Conservation (phyloP, 2,888 invertebrate species). For the Trachelus stipa region DNA sequence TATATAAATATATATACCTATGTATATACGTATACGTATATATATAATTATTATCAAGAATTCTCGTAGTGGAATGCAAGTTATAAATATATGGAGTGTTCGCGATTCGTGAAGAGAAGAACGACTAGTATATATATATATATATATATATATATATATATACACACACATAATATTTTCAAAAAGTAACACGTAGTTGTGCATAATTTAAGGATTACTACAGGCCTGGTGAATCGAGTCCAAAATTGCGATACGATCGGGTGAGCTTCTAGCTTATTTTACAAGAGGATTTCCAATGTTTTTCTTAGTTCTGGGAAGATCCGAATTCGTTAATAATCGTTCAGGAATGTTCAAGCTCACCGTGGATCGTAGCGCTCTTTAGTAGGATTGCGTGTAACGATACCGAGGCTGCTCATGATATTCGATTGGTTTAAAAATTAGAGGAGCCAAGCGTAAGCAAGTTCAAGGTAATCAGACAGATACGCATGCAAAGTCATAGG, state of each 20-base stretch:
- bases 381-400: not conserved
- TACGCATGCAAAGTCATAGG: not conserved
- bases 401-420: not conserved
- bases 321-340: not conserved
- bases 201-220: not conserved
- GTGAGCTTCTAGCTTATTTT: not conserved
- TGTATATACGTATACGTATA: conserved; percentile 39
- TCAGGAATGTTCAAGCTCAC: not conserved
- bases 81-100: conserved; percentile 31
- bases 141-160: not conserved
- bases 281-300: not conserved
- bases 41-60: conserved; percentile 39
- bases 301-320: not conserved
- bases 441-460: too few species aligned
- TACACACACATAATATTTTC: conserved; percentile 4
- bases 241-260: not conserved
- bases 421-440: not conserved
- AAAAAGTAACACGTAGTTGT: not conserved
- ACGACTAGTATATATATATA: not conserved
- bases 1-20: conserved; percentile 20
- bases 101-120: not conserved
- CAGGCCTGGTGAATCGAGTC: not conserved
- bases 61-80: conserved; percentile 46
- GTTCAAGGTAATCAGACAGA: not conserved
- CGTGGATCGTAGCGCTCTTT: not conserved